Percentiles rank a stretch among this genome's conserved stretches.
Evolutionary conservation across 2,797 vertebrate genomes (phyloP).

Genomic region (Arctocebus calabarensis): DNA sequence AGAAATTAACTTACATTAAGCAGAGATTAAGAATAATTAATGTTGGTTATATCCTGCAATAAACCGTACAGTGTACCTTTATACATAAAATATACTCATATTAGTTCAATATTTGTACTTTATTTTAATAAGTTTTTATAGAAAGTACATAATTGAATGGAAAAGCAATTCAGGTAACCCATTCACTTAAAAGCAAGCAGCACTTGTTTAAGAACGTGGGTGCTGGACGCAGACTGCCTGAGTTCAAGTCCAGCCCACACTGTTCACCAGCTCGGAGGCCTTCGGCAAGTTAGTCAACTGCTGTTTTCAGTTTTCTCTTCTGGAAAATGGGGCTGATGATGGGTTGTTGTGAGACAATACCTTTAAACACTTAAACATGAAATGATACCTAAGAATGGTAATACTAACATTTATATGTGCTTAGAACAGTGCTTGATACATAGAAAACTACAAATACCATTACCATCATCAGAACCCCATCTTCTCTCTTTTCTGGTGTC

Average conservation of each 20-base stretch:
- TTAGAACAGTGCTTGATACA: not conserved
- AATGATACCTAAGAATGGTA: not conserved
- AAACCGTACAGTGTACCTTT: not conserved
- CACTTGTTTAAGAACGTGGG: not conserved
- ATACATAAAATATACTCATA: not conserved
- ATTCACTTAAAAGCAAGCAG: not conserved
- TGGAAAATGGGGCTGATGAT: not conserved
- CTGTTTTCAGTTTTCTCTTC: constrained; percentile 3
- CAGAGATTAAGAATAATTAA: constrained; percentile 9
- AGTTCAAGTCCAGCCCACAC: not conserved
- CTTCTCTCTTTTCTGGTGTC: not conserved
- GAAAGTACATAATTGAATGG: not conserved
- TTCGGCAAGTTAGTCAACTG: not conserved
- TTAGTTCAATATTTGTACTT: not conserved
- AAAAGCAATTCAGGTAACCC: not conserved
- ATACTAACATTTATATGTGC: not conserved
- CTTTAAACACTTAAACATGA: not conserved
- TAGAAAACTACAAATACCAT: not conserved
- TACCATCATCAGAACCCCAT: not conserved
- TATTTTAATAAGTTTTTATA: not conserved
- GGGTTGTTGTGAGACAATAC: not conserved
- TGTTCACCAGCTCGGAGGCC: not conserved
- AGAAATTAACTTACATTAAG: constrained; percentile 2
- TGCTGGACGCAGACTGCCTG: not conserved
- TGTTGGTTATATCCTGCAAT: not conserved